These are phyloP conservation scores for Nematolebias whitei DNA, from an alignment of 2,113 vertebrate species.

Conservation along the genomic window DNA sequence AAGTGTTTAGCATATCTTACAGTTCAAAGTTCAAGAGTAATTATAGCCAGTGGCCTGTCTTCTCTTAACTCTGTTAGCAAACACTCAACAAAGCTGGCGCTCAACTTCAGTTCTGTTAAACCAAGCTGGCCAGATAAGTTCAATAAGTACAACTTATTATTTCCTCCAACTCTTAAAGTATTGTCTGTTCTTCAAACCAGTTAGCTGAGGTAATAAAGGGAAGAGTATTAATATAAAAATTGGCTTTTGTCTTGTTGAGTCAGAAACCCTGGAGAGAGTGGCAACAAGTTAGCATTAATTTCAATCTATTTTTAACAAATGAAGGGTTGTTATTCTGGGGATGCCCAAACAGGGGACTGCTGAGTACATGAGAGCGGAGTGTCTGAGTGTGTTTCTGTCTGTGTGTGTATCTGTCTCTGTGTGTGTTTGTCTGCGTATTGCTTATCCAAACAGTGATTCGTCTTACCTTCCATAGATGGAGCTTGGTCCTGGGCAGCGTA, in stretches of 20 bases:
- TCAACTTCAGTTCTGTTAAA: conserved; percentile 14
- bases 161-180: neutral
- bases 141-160: too few relatives aligned
- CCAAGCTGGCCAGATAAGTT: neutral
- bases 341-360: conserved; percentile 51
- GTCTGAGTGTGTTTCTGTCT: neutral
- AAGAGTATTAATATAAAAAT: conserved; percentile 14
- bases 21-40: conserved; percentile 57
- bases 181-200: neutral
- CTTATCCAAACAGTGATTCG: conserved; percentile 35
- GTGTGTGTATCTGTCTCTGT: neutral
- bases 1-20: conserved; percentile 40
- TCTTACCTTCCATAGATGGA: conserved; percentile 97
- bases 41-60: conserved; percentile 59
- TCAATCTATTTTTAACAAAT: conserved; percentile 63
- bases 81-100: neutral
- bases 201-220: neutral
- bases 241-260: conserved; percentile 15
- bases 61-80: conserved; percentile 33
- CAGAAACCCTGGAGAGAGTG: conserved; percentile 20
- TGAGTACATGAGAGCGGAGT: conserved; percentile 3
- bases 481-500: conserved; percentile 98
- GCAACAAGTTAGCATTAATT: conserved; percentile 39
- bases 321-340: conserved; percentile 65
- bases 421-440: conserved; percentile 12